Conservation (phyloP, 2,113 vertebrate genomes). For the Crypturellus undulatus region DNA sequence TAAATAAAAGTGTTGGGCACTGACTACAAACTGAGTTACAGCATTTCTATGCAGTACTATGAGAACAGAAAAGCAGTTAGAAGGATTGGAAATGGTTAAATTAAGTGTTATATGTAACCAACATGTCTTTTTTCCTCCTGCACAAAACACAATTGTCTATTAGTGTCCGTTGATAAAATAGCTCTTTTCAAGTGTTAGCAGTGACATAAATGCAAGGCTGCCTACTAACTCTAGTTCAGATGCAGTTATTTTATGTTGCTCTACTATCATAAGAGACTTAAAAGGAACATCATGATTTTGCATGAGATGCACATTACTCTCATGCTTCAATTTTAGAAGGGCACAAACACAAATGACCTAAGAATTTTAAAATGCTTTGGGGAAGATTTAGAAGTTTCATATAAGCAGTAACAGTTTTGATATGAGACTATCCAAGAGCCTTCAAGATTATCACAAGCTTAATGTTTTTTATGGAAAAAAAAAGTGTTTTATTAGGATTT, state of each 20-base stretch:
- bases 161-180: not conserved
- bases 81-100: not conserved
- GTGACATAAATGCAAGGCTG: not conserved
- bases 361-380: not conserved
- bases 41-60: not conserved
- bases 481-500: not conserved
- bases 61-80: not conserved
- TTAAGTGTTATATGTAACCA: not conserved
- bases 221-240: not conserved
- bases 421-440: not conserved
- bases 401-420: not conserved
- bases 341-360: not conserved
- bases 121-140: not conserved
- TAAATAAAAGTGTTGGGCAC: not conserved
- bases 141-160: not conserved
- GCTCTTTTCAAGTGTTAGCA: not conserved
- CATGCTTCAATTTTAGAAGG: not conserved
- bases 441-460: not conserved
- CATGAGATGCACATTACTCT: not conserved
- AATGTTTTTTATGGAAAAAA: not conserved
- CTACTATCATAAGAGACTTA: not conserved
- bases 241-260: not conserved
- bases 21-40: not conserved
- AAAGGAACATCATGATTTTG: not conserved
- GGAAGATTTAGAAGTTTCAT: not conserved